Evolutionary conservation across 2,797 vertebrate genomes (phyloP).

Genomic region (Microctenopoma steveboyesi): DNA sequence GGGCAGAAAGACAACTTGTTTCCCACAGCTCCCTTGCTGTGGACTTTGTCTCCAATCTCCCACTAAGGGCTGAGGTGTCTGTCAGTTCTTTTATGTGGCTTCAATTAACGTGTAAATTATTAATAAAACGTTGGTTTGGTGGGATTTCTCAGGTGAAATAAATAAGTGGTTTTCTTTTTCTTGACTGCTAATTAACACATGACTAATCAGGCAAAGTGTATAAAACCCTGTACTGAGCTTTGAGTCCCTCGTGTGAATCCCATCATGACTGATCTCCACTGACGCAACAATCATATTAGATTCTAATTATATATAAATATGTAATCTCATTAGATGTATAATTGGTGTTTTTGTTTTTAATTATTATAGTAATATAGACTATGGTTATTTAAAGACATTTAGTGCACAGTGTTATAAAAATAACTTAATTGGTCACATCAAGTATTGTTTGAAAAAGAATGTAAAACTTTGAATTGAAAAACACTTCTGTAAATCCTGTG

Average conservation of each 20-base stretch:
- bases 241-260: constrained; percentile 20
- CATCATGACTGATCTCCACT: constrained; percentile 30
- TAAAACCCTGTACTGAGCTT: constrained; percentile 40
- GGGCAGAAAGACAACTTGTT: constrained; percentile 23
- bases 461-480: too few relatives aligned
- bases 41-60: constrained; percentile 64
- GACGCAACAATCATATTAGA: constrained; percentile 45
- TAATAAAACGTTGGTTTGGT: constrained; percentile 48
- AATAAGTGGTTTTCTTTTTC: constrained; percentile 43
- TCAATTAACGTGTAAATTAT: constrained; percentile 78
- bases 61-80: constrained; percentile 54
- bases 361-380: not conserved
- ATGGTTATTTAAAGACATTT: not conserved
- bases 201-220: constrained; percentile 28
- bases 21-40: constrained; percentile 38
- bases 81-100: constrained; percentile 56
- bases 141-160: constrained; percentile 66
- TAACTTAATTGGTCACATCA: too few relatives aligned
- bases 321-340: constrained; percentile 51
- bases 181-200: constrained; percentile 42
- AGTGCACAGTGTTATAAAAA: not conserved
- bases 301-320: constrained; percentile 44
- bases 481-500: too few relatives aligned
- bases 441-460: too few relatives aligned
- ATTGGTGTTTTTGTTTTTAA: constrained; percentile 59